These are phyloP conservation scores for Tachysurus vachellii DNA, from an alignment of 2,113 vertebrate genomes.

Conservation along the genomic window DNA sequence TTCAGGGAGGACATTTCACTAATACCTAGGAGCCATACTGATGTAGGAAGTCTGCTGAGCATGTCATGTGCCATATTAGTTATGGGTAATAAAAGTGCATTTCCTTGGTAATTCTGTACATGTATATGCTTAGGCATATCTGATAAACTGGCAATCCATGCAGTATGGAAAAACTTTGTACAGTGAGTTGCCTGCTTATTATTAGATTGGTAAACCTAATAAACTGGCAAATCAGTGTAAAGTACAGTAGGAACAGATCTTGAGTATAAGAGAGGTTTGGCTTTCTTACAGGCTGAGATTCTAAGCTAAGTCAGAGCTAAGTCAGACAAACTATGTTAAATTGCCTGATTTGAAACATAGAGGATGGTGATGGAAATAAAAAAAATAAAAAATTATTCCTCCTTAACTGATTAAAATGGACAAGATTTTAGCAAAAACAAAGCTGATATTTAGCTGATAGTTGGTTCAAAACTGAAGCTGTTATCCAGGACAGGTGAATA, in stretches of 20 bases:
- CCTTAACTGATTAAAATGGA: not conserved
- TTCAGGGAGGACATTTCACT: conserved; percentile 22
- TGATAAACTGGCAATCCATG: not conserved
- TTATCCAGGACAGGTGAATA: not conserved
- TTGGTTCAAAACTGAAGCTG: not conserved
- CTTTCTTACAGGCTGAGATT: not conserved
- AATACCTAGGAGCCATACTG: not conserved
- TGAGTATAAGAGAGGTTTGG: not conserved
- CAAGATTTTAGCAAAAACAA: not conserved
- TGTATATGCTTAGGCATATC: not conserved
- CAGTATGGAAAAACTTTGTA: not conserved
- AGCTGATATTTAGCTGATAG: not conserved
- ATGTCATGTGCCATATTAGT: not conserved
- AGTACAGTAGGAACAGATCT: not conserved
- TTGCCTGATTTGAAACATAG: not conserved
- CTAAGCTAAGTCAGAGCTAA: not conserved
- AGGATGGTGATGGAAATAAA: not conserved
- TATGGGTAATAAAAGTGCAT: not conserved
- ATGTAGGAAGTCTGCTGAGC: not conserved
- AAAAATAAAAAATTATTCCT: not conserved
- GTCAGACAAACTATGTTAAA: not conserved
- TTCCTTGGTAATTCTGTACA: conserved; percentile 8
- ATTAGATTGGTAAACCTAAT: not conserved
- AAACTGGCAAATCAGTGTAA: not conserved
- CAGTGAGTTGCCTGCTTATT: not conserved